Base-by-base conservation (phyloP, 1,140 invertebrate species). In the Palaemon carinicauda region DNA sequence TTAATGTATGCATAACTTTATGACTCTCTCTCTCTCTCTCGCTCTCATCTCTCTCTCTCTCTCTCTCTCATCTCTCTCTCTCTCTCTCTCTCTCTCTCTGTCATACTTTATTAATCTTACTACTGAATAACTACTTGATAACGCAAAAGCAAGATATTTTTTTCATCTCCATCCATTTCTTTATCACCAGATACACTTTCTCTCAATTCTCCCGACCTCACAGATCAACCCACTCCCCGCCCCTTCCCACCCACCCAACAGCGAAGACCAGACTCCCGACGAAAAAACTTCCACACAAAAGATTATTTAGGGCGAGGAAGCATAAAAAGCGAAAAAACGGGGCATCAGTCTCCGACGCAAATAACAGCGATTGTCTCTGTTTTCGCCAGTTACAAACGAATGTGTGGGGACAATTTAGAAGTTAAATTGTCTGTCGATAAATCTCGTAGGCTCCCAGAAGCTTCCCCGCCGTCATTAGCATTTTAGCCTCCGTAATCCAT, bases 351-450 rank as follows among this genome's bases (percentile, higher is more conserved):
- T 73, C 73, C 54, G 75, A 83, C 75, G 81, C 81, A 83, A 83
- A 83, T 83, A 75, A 31, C 73, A 50, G 71, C 75, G 81, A 83
- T 83, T 83, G 81, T 83, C 81, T 77, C 65, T 74, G 81, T 83
- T 83, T 75, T 74, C 51, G 41, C 65, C 81, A 77, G 71, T 75
- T 83, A 75, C 71, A 56, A 83, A 71, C 81, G 81, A 83, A 83
- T 83, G 81, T 83, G 52, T 5, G 41, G 41, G 81, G 50, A 83
- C 81, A 75, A 83, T 83, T 83, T 83, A 52, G 81, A 83, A 83
- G 81, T 83, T 83, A 83, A 83, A 83, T 83, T 77, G 81, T 75
- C 81, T 83, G 81, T 75, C 53, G 56, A 83, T 80, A 53, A 56
- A 27, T 80, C 71, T 29, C 19, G 21, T 29, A 15, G 14, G 17